Evolutionary conservation across 2,888 invertebrate genomes (phyloP), one percentile per base, ranked within the genome.

Genomic region (Hypena proboscidalis): DNA sequence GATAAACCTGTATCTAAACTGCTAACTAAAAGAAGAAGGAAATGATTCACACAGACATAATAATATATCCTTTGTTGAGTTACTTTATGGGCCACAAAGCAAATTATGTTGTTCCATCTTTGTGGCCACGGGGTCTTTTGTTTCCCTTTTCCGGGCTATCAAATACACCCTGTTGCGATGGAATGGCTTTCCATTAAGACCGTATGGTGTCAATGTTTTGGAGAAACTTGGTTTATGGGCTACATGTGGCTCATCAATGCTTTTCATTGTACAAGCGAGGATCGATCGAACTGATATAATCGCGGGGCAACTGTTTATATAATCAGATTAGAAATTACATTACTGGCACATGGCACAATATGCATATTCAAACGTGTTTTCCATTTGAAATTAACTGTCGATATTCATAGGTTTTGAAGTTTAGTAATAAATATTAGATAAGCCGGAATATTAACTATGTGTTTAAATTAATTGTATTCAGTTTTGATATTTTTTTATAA

Each of bases 181-280:
- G 17, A 40, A 52, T 38, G 21, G 34, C 11, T 42, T 39, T n/a
- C 29, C 27, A 42, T 48, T 43, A 45, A 10, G 34, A 11, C 47
- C 41, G 38, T 37, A 36, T 57, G 45, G 21, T 45, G 42, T 43
- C 30, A 58, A 60, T 48, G 61, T 61, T 30, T 39, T 30, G 41
- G 35, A 19, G 30, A 38, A 14, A 19, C 11, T 22, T 29, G 11
- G 32, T 26, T 44, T 11, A 23, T 30, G 19, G 13, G 27, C 13
- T 26, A 4, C 2, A 25, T 34, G n/a, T 25, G 15, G 25, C 13
- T 10, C 10, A 15, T 29, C n/a, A 14, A 10, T n/a, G n/a, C n/a
- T n/a, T 21, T 15, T 7, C 7, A 35, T 8, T 26, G 25, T 1
- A 8, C 4, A 2, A 7, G n/a, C 2, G 15, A 9, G 15, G 15